Evolutionary conservation across 2,888 invertebrate genomes (phyloP).

Genomic region (Schizotus pectinicornis): DNA sequence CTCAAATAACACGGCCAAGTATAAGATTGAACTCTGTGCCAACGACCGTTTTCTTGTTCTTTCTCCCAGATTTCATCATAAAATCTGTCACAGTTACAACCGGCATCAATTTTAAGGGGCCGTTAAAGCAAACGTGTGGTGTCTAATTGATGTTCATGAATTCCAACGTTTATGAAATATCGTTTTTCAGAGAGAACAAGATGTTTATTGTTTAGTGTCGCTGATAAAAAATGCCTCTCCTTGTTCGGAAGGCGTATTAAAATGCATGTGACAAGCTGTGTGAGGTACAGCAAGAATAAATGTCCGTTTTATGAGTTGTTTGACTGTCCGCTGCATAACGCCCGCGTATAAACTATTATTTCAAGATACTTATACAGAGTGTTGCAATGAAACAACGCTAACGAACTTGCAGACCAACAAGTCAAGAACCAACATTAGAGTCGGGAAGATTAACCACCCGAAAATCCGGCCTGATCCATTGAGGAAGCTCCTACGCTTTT

Average conservation of each 20-base stretch:
- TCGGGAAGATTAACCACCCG: slow-evolving; percentile 28
- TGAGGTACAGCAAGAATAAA: slow-evolving; percentile 2
- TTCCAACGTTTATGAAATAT: too few relatives aligned
- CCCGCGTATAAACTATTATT: neutral
- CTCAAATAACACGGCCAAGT: too few relatives aligned
- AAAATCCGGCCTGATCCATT: slow-evolving; percentile 31
- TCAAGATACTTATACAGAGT: slow-evolving; percentile 13
- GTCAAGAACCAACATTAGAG: slow-evolving; percentile 19
- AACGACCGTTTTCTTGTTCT: too few relatives aligned
- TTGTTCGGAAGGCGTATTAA: neutral
- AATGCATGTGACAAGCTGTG: slow-evolving; percentile 1
- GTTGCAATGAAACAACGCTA: slow-evolving; percentile 6
- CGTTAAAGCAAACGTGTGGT: too few relatives aligned
- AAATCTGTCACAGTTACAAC: too few relatives aligned
- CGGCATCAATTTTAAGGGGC: too few relatives aligned
- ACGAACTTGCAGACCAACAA: slow-evolving; percentile 27
- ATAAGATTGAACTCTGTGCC: too few relatives aligned
- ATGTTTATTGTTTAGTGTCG: too few relatives aligned
- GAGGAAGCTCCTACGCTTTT: slow-evolving; percentile 26
- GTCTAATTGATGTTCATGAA: too few relatives aligned
- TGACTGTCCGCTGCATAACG: neutral
- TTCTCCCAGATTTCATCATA: too few relatives aligned
- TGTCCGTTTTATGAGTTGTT: slow-evolving; percentile 5
- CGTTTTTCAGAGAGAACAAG: too few relatives aligned
- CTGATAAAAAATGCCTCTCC: neutral